Conservation (phyloP, 2,797 vertebrate genomes). For the Mergus octosetaceus region DNA sequence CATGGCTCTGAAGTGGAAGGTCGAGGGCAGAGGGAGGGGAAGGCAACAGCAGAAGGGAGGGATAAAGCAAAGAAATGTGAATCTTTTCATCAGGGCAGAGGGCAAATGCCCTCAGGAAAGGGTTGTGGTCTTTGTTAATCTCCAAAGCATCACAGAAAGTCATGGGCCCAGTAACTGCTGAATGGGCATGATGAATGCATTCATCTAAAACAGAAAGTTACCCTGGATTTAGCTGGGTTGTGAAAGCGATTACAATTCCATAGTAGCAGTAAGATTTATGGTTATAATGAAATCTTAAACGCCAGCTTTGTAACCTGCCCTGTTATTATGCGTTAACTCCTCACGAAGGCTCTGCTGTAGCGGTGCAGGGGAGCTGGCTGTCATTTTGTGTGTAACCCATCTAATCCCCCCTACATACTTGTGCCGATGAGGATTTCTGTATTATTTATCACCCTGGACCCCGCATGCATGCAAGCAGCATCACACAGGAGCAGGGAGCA, state of each 20-base stretch:
- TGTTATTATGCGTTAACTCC: not conserved
- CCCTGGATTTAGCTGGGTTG: not conserved
- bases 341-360: fast-evolving
- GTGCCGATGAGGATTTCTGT: fast-evolving
- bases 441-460: not conserved
- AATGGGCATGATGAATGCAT: not conserved
- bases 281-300: not conserved
- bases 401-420: fast-evolving
- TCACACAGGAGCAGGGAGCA: not conserved
- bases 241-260: not conserved
- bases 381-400: fast-evolving
- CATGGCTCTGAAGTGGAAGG: fast-evolving
- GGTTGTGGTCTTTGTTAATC: not conserved
- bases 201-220: not conserved
- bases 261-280: not conserved
- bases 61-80: not conserved
- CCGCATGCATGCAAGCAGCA: not conserved
- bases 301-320: not conserved
- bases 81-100: not conserved
- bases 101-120: not conserved
- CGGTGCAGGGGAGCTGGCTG: fast-evolving
- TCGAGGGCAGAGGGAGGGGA: not conserved
- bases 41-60: not conserved
- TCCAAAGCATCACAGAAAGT: not conserved
- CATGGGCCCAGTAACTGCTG: not conserved